Percentiles rank a stretch among this genome's conserved stretches.
Evolutionary conservation across 1,140 invertebrate genomes (phyloP).

Genomic region (Episyrphus balteatus): DNA sequence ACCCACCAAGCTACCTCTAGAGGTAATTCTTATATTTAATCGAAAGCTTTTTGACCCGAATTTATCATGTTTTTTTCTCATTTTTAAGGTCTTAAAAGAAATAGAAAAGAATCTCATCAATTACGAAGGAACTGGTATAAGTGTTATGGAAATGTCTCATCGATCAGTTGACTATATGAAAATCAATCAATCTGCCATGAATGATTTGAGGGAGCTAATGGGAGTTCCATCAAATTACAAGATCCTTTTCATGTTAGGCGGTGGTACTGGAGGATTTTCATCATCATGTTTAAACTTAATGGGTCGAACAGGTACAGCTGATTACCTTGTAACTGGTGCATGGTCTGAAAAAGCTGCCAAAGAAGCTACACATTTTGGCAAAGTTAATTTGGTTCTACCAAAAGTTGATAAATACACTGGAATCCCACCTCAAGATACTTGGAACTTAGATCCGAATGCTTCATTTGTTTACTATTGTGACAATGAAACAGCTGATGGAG

Average conservation of each 20-base stretch:
- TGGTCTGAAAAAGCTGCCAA: constrained; percentile 90
- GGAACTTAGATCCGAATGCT: constrained; percentile 78
- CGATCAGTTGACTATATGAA: constrained; percentile 67
- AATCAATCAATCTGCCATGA: constrained; percentile 66
- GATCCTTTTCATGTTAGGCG: constrained; percentile 84
- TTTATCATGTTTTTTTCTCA: neutral
- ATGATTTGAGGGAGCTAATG: constrained; percentile 63
- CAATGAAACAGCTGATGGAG: constrained; percentile 93
- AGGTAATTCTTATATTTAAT: constrained; percentile 24
- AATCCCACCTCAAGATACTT: constrained; percentile 54
- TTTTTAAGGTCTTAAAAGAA: constrained; percentile 61
- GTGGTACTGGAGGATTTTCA: constrained; percentile 83
- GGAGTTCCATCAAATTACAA: constrained; percentile 86
- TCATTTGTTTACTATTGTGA: constrained; percentile 92
- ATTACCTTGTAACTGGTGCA: constrained; percentile 70
- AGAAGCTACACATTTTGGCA: constrained; percentile 85
- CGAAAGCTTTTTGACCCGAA: too few relatives aligned
- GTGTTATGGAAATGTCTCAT: constrained; percentile 87
- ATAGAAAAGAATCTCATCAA: constrained; percentile 70
- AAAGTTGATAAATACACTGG: constrained; percentile 57
- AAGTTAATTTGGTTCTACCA: constrained; percentile 71
- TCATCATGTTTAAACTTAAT: constrained; percentile 84
- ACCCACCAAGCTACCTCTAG: constrained; percentile 72
- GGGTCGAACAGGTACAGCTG: constrained; percentile 56
- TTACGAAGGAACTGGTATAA: constrained; percentile 64